Conservation (phyloP, 53 echinoderm and acorn worm genomes). For the Patiria pectinifera region DNA sequence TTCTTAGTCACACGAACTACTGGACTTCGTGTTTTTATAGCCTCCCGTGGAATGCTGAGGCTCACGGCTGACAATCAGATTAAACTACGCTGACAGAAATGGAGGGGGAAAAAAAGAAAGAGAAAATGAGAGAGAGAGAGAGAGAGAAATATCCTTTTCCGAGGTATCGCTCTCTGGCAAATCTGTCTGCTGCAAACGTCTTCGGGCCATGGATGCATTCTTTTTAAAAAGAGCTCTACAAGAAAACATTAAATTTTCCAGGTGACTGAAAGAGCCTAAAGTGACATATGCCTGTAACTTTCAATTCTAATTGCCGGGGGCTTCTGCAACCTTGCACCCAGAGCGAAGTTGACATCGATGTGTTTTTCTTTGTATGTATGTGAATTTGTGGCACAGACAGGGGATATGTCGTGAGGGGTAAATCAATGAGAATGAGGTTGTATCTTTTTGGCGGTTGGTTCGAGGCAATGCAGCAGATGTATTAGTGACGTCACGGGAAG, state of each 20-base stretch:
- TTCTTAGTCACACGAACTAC: background rate
- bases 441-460: background rate
- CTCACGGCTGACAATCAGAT: background rate
- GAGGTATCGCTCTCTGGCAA: background rate
- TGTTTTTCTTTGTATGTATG: background rate
- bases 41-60: background rate
- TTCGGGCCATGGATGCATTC: background rate
- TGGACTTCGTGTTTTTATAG: background rate
- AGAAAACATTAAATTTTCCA: slow-evolving; percentile 14
- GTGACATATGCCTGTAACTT: background rate
- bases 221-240: background rate
- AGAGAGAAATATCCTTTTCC: too few relatives aligned
- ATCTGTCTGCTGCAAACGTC: background rate
- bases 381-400: background rate
- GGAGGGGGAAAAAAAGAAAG: background rate
- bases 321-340: background rate
- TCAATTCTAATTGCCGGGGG: slow-evolving; percentile 33
- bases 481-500: slow-evolving; percentile 28
- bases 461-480: background rate
- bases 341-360: slow-evolving; percentile 22
- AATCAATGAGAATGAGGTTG: background rate
- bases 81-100: background rate
- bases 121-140: background rate
- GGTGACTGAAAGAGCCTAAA: slow-evolving; percentile 45
- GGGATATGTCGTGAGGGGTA: background rate